Evolutionary conservation across 2,113 vertebrate genomes (phyloP).

Genomic region (Lanius ludovicianus): DNA sequence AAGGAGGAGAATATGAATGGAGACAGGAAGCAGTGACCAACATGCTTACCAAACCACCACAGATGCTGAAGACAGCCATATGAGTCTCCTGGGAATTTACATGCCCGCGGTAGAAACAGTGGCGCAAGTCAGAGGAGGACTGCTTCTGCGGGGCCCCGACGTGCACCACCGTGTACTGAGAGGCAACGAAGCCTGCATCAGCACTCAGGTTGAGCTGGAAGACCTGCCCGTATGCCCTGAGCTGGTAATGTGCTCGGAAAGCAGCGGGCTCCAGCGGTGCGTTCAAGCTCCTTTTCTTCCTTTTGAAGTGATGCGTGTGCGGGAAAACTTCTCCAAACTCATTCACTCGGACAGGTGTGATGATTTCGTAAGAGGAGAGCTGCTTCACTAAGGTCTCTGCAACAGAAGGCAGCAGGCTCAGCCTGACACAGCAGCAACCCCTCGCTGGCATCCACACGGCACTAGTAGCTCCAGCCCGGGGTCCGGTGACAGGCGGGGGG

Average conservation of each 20-base stretch:
- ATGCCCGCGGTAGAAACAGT: constrained; percentile 94
- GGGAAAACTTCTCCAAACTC: constrained; percentile 91
- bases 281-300: constrained; percentile 82
- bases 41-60: constrained; percentile 91
- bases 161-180: constrained; percentile 83
- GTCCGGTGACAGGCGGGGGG: not conserved
- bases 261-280: constrained; percentile 38
- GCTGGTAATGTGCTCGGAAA: constrained; percentile 82
- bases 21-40: not conserved
- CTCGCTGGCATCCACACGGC: not conserved
- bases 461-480: not conserved
- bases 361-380: constrained; percentile 89
- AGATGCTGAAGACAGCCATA: constrained; percentile 89
- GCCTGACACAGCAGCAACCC: not conserved
- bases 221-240: constrained; percentile 88
- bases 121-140: constrained; percentile 76
- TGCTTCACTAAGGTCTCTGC: constrained; percentile 86
- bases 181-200: constrained; percentile 84
- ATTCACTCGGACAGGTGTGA: constrained; percentile 88
- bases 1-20: not conserved
- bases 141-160: constrained; percentile 67
- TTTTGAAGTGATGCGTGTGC: constrained; percentile 78
- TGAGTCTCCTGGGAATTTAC: constrained; percentile 81
- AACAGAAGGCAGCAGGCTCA: not conserved
- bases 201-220: constrained; percentile 93